Evolutionary conservation across 2,113 vertebrate genomes (phyloP).

Genomic region (Alligator mississippiensis): DNA sequence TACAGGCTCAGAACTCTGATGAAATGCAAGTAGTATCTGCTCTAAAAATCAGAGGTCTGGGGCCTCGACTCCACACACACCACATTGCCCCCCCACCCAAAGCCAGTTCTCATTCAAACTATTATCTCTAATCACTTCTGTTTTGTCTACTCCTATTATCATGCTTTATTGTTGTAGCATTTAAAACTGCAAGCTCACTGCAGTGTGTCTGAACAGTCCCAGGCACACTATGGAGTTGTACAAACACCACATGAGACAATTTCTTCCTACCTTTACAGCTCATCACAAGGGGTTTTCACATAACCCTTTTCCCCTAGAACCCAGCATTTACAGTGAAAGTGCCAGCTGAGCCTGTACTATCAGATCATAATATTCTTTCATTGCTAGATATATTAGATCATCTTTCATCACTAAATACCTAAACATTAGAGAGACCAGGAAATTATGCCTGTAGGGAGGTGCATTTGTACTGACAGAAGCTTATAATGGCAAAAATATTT

Average conservation of each 20-base stretch:
- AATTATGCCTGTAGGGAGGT: neutral
- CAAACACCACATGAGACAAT: neutral
- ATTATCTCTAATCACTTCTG: neutral
- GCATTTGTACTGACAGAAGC: neutral
- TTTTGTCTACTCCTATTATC: neutral
- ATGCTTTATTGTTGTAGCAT: neutral
- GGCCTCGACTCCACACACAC: too few species aligned
- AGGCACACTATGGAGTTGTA: neutral
- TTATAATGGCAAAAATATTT: neutral
- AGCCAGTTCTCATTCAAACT: neutral
- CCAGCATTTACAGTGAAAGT: neutral
- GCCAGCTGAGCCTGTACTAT: neutral
- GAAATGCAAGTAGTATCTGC: neutral
- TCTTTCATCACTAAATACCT: rapidly evolving
- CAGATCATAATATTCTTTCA: neutral
- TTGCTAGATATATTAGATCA: neutral
- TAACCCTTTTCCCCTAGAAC: neutral
- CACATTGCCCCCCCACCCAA: neutral
- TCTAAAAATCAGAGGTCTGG: neutral
- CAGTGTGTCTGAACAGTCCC: rapidly evolving
- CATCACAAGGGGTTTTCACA: neutral
- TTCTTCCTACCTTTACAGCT: neutral
- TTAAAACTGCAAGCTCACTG: neutral
- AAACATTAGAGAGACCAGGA: neutral
- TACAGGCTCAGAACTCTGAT: neutral